A percentile compares a stretch with the other conserved stretches of the same genome.
Evolutionary conservation across 2,797 vertebrate species (phyloP).

Genomic region (Tapera naevia): DNA sequence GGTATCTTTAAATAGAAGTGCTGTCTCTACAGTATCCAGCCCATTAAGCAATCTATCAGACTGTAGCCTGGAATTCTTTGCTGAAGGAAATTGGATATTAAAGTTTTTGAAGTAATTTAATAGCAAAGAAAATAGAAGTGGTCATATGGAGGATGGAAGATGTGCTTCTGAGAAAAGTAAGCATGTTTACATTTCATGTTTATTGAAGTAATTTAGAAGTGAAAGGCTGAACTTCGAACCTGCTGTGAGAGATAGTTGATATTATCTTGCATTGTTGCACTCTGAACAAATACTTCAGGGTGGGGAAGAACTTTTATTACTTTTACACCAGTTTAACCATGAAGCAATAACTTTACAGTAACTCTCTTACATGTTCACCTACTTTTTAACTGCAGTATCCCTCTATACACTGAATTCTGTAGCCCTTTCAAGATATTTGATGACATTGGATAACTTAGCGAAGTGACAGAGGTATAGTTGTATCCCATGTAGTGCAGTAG

Average conservation of each 20-base stretch:
- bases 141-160: background rate
- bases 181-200: background rate
- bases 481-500: background rate
- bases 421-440: background rate
- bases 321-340: background rate
- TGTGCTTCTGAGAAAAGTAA: background rate
- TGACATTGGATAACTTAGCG: background rate
- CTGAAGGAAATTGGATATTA: background rate
- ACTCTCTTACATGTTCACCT: background rate
- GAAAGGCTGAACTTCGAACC: background rate
- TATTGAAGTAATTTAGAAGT: background rate
- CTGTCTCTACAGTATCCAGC: background rate
- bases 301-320: background rate
- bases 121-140: background rate
- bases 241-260: background rate
- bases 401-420: background rate
- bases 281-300: background rate
- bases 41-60: background rate
- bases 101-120: background rate
- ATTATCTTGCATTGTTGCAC: background rate
- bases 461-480: background rate
- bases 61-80: background rate
- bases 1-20: conserved; percentile 16
- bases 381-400: background rate
- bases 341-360: background rate